Percentiles rank a stretch among this genome's conserved stretches.
phyloP scores from a whole-genome alignment of 2,888 invertebrate genomes.

The Dusona sp. region DNA sequence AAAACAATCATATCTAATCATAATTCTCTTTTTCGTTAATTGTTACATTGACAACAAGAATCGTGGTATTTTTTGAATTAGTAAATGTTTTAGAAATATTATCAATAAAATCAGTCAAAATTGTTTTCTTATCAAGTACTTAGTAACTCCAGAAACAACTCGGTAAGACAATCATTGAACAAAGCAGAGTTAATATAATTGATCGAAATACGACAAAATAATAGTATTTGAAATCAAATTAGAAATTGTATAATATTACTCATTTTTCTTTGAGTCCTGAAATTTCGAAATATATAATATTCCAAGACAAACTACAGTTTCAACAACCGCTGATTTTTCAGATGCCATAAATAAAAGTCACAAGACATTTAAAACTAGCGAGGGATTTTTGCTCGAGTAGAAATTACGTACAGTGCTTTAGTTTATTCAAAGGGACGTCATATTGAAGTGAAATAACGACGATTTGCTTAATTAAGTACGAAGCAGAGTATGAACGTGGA shows the following conservation, averaged over 20 bases:
- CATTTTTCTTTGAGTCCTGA: neutral
- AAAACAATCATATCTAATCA: neutral
- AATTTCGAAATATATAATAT: neutral
- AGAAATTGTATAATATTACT: neutral
- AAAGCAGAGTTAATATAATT: neutral
- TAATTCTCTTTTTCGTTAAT: neutral
- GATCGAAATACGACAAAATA: neutral
- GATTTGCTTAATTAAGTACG: neutral
- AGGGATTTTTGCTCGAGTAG: neutral
- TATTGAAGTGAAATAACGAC: conserved; percentile 9
- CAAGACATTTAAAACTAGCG: neutral
- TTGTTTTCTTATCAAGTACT: neutral
- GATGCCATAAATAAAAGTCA: neutral
- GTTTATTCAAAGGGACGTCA: neutral
- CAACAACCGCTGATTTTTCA: neutral
- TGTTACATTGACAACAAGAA: neutral
- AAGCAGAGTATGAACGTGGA: neutral
- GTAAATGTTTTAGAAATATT: neutral
- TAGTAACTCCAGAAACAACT: neutral
- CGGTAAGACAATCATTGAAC: neutral
- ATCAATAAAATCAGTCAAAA: neutral
- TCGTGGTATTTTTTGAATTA: neutral
- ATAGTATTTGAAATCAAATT: neutral
- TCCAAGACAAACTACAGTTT: neutral
- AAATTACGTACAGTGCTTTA: neutral